These are phyloP conservation scores for Ganaspis brasiliensis DNA, from an alignment of 2,888 invertebrate species.

Conservation along the genomic window DNA sequence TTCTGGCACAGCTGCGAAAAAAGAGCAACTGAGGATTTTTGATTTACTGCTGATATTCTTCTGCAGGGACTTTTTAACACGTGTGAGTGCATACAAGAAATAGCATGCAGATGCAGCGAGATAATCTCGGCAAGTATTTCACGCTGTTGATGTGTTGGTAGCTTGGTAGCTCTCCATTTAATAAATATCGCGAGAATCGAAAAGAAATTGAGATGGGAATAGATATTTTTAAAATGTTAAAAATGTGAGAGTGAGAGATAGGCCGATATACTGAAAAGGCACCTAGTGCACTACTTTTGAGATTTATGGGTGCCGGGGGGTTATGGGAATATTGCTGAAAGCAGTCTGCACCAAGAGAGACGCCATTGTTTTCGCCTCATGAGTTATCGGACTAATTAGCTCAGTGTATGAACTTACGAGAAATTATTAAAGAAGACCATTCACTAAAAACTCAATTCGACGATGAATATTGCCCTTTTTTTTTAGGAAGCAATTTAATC, in stretches of 20 bases:
- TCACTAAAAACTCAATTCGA: constrained; percentile 49
- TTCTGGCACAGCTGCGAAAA: constrained; percentile 32
- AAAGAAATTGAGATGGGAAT: constrained; percentile 12
- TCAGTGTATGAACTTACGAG: constrained; percentile 64
- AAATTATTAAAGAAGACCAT: constrained; percentile 66
- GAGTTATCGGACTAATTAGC: constrained; percentile 66
- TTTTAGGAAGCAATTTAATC: constrained; percentile 13
- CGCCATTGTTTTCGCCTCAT: constrained; percentile 61
- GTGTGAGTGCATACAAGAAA: constrained; percentile 27
- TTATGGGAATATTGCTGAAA: constrained; percentile 31
- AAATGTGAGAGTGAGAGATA: too few species aligned
- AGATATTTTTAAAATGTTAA: background rate
- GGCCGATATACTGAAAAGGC: background rate
- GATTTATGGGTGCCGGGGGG: constrained; percentile 16
- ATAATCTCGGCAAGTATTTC: constrained; percentile 37
- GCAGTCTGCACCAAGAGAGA: constrained; percentile 62
- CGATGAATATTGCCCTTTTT: background rate
- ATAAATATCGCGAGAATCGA: constrained; percentile 16
- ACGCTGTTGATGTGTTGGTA: background rate
- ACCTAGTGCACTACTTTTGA: constrained; percentile 10
- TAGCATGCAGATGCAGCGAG: constrained; percentile 34
- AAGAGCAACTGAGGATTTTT: constrained; percentile 29
- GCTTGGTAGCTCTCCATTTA: background rate
- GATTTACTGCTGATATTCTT: constrained; percentile 23
- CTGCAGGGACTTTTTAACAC: constrained; percentile 26